These are phyloP conservation scores for Amphipoea oculea DNA, from an alignment of 2,888 invertebrate species.

Conservation along the genomic window DNA sequence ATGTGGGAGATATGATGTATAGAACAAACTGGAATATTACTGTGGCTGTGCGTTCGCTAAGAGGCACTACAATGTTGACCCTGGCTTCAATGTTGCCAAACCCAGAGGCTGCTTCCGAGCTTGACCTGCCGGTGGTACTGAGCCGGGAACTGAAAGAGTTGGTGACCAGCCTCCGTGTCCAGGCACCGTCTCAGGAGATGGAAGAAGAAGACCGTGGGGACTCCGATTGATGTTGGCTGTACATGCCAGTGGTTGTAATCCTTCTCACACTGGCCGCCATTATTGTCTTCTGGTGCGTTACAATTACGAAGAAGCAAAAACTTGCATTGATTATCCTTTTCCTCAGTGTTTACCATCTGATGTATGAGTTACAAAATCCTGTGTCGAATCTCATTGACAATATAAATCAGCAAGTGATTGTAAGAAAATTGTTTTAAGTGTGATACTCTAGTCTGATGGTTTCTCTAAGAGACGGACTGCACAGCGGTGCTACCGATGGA, in stretches of 20 bases:
- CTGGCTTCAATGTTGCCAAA: constrained; percentile 81
- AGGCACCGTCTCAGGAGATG: background rate
- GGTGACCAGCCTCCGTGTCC: constrained; percentile 54
- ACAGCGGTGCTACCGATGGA: constrained; percentile 22
- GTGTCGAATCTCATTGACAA: constrained; percentile 15
- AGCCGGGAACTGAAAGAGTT: constrained; percentile 78
- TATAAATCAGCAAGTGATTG: constrained; percentile 17
- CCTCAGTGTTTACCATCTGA: constrained; percentile 34
- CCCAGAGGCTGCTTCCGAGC: constrained; percentile 74
- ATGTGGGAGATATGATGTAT: constrained; percentile 78
- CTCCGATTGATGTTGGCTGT: constrained; percentile 53
- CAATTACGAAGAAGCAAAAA: constrained; percentile 43
- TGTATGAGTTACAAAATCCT: constrained; percentile 11
- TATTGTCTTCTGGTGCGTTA: constrained; percentile 45
- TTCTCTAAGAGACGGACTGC: constrained; percentile 44
- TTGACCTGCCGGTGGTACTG: constrained; percentile 85
- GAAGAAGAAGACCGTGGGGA: constrained; percentile 8
- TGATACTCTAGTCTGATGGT: constrained; percentile 47
- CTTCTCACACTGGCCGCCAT: constrained; percentile 46
- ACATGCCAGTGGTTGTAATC: constrained; percentile 34
- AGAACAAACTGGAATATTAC: constrained; percentile 89
- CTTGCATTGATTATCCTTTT: constrained; percentile 36
- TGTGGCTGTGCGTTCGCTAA: constrained; percentile 87
- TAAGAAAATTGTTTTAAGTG: constrained; percentile 41
- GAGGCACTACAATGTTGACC: constrained; percentile 83